Evolutionary conservation across 64 coral and sea anemone species (phyloP), one percentile per base, ranked within the genome.

Genomic region (Montipora foliosa): DNA sequence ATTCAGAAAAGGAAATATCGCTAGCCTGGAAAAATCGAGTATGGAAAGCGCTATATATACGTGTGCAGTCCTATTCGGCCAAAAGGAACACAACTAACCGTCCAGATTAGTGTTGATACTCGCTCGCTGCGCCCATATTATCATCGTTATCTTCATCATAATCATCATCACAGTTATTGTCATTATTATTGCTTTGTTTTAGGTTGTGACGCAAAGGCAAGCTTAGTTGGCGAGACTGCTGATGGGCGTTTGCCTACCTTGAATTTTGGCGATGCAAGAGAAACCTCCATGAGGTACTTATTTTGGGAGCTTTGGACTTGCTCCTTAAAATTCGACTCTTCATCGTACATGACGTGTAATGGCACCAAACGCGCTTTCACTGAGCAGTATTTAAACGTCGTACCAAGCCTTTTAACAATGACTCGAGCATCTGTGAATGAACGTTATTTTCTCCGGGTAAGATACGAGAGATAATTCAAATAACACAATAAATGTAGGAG

Each of bases 191-290:
- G n/a, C n/a, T n/a, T n/a, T n/a, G n/a, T 37, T 45, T 12, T 11
- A 86, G 82, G 82, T 5, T 86, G 66, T 15, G 66, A 22, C 19
- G 45, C 0, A 0, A 6, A 0, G 1, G 22, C 66, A 49, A 9
- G 44, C 49, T 72, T 86, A 22, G 19, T 66, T 15, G 19, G 14
- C 5, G 66, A 86, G 45, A 71, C 9, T 21, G 66, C 45, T 24
- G 82, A 86, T 21, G 11, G 19, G 6, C 82, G 82, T 49, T 9
- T 86, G 71, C 82, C 82, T 4, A 51, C 82, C 11, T 49, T 86
- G 67, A 64, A 2, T 2, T 47, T 86, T 86, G 82, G 82, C 2
- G 45, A 11, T 4, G 15, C 6, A 44, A 71, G 45, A 50, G 17
- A 86, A 21, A 86, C 50, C 8, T 49, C 62, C 0, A 11, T 72